Conservation (phyloP, 2,113 vertebrate genomes). For the Elephas maximus region DNA sequence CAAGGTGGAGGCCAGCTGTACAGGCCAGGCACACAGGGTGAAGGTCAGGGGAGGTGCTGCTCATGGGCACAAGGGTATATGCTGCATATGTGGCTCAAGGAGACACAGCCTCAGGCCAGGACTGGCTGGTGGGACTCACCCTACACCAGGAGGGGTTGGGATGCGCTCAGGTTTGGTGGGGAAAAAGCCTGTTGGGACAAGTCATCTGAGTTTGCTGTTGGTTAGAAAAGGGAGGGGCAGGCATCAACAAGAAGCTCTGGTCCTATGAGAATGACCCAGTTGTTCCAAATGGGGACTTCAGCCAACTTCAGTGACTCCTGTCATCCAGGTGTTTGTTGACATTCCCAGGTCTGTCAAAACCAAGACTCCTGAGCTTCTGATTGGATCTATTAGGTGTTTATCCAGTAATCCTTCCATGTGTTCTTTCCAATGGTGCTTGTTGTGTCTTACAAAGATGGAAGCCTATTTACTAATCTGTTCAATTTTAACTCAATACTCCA, state of each 20-base stretch:
- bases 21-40: neutral
- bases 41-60: neutral
- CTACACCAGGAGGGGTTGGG: neutral
- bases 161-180: neutral
- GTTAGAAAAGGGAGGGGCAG: neutral
- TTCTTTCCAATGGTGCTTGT: conserved; percentile 58
- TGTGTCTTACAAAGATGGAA: conserved; percentile 66
- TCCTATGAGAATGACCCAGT: neutral
- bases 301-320: rapidly evolving
- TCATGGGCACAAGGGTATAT: too few species aligned
- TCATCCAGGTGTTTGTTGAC: neutral
- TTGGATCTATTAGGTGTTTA: conserved; percentile 52
- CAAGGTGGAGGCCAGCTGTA: neutral
- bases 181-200: neutral
- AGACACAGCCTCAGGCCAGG: neutral
- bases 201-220: neutral
- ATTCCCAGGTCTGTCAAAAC: neutral
- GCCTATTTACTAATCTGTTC: conserved; percentile 77
- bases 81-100: neutral
- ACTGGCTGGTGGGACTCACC: neutral
- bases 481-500: conserved; percentile 67
- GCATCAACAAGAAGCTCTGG: neutral
- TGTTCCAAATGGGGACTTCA: neutral
- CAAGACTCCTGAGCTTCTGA: neutral
- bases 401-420: conserved; percentile 41